Evolutionary conservation across 2,888 invertebrate species (phyloP).

Genomic region (Agriopis marginaria): DNA sequence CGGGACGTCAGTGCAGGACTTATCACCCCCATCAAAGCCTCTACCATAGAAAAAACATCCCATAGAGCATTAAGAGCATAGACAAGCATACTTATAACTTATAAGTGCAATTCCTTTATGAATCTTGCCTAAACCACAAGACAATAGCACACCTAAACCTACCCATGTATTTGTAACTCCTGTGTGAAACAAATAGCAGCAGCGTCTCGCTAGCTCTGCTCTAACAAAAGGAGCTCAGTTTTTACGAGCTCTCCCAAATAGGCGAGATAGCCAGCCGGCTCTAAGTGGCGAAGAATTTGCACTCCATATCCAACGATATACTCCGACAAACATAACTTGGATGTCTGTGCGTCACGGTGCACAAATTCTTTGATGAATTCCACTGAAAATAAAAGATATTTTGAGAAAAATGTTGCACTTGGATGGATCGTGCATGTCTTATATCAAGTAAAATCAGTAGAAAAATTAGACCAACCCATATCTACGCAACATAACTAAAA

Average conservation of each 20-base stretch:
- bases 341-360: not conserved
- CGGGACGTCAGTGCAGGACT: too few species aligned
- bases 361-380: not conserved
- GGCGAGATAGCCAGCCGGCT: conserved; percentile 25
- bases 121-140: too few species aligned
- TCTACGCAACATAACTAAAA: too few species aligned
- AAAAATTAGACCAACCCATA: too few species aligned
- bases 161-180: conserved; percentile 15
- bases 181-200: conserved; percentile 31
- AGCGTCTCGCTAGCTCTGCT: conserved; percentile 8
- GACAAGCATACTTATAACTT: too few species aligned
- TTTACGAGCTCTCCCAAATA: conserved; percentile 16
- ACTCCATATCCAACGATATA: conserved; percentile 66
- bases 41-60: too few species aligned
- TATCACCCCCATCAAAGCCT: too few species aligned
- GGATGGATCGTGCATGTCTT: not conserved
- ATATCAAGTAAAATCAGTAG: not conserved
- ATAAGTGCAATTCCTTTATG: too few species aligned
- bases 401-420: not conserved
- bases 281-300: conserved; percentile 65
- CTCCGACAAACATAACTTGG: conserved; percentile 1
- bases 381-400: not conserved
- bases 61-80: too few species aligned
- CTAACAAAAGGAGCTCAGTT: conserved; percentile 22
- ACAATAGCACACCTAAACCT: too few species aligned